phyloP scores from a whole-genome alignment of 2,797 vertebrate species.

The Ispidina lecontei region DNA sequence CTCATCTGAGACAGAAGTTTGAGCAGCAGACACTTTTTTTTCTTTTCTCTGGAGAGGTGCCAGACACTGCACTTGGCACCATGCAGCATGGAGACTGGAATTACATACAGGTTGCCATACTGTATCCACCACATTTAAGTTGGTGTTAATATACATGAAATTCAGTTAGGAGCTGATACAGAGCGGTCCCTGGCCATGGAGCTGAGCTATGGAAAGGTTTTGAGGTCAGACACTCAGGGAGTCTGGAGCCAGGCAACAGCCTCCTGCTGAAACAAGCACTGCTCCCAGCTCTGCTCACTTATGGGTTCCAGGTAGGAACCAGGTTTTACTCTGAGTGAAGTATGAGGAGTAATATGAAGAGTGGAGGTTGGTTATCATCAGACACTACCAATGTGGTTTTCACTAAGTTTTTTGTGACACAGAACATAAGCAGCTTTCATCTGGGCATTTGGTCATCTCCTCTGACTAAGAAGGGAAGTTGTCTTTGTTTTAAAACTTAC shows the following conservation, averaged over 20 bases:
- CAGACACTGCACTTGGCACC: background rate
- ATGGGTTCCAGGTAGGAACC: no score
- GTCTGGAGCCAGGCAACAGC: background rate
- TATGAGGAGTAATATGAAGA: background rate
- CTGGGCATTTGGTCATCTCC: background rate
- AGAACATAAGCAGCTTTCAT: background rate
- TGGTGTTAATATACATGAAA: background rate
- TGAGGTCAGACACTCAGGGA: background rate
- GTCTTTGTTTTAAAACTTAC: background rate
- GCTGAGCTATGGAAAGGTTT: background rate
- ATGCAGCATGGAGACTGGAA: background rate
- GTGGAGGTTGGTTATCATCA: background rate
- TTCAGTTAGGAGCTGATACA: no score
- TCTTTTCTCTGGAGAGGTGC: background rate
- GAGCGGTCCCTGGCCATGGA: background rate
- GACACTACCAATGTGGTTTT: background rate
- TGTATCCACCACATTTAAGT: fast-evolving
- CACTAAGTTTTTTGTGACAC: background rate
- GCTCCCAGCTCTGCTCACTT: background rate
- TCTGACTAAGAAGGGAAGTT: background rate
- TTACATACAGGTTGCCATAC: fast-evolving
- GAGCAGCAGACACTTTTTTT: no score
- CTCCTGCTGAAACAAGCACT: no score
- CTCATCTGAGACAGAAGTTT: background rate
- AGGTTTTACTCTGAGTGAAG: background rate